Evolutionary conservation across 2,888 invertebrate genomes (phyloP), one percentile per base, ranked within the genome.

Genomic region (Meteorus cinctellus): DNA sequence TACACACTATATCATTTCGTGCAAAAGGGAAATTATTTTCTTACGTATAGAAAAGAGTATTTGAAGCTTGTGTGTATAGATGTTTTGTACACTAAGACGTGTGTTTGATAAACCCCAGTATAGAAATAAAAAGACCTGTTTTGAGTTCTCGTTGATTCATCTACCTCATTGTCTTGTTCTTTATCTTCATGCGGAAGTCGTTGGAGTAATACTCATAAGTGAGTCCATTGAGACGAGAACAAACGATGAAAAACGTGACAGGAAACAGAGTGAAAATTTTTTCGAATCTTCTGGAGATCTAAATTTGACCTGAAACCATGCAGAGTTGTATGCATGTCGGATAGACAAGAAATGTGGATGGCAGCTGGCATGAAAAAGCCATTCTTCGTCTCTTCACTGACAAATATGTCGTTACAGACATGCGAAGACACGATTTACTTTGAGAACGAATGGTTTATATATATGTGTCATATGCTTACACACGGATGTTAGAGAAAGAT

Each of bases 341-440:
- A 55, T 16, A 10, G 60, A 69, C 10, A 41, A 48, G 66, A 77
- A 78, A 78, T 79, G 79, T 79, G 79, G 78, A 76, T 75, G 74
- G 68, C 80, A 80, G 77, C 78, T 81, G 81, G 55, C 36, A 16
- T 59, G 31, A 60, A 41, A 70, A 41, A 70, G n/a, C 59, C 34
- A 34, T 60, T 59, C 60, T 36, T 34, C 24, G 31, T 31, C 34
- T 60, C 34, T 34, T 70, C n/a, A 60, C 14, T 24, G 67, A 67
- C 45, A 27, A 41, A 36, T 27, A 55, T 55, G 55, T 55, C 55
- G 55, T 55, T 55, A 55, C 55, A 55, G 55, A 55, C 55, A 19
- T 19, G 10, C 55, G 19, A 55, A n/a, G 55, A 55, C 55, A 55
- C 55, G n/a, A 19, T 55, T 55, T 55, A 55, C 55, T 55, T 55